Evolutionary conservation across 2,113 vertebrate species (phyloP), one percentile per base, ranked within the genome.

Genomic region (Ictidomys tridecemlineatus): DNA sequence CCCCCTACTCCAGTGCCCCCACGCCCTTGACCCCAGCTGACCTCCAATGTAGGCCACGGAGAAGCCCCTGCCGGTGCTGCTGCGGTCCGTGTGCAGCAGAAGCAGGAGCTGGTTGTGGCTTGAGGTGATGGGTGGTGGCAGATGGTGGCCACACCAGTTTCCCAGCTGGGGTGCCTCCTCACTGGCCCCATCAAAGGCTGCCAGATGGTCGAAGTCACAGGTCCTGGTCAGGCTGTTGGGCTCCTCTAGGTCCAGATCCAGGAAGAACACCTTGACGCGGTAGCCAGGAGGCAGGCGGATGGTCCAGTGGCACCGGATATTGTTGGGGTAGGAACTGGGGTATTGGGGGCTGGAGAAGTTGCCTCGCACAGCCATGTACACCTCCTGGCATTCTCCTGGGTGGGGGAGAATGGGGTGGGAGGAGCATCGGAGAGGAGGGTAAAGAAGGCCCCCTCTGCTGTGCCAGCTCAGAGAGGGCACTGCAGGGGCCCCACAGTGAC

Each of bases 301-400:
- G 65, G 95, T 94, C 97, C 98, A 97, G 77, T 99, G 99, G 98
- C 99, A 99, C 85, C 99, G 99, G 97, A 99, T 99, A 97, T 99
- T 99, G 98, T 99, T 99, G 94, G 99, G 99, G 98, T 99, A 99
- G 98, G 99, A 99, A 96, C 76, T 97, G 84, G 99, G 99, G 95
- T 99, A 99, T 63, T 98, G 98, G 1, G 99, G 99, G 96, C 99
- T 99, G 97, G 99, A 99, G 97, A 99, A 99, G 98, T 99, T 99
- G 58, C 99, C 99, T 48, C 97, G 99, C 77, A 99, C 76, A 0
- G 97, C 48, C 0, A 98, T 99, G 92, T 99, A 99, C 26, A 99
- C 98, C 94, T 99, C 99, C 98, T 99, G 99, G 97, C 99, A 99
- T 98, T 99, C 99, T 0, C 99, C 99, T 99, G 97, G 83, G 76